Evolutionary conservation across 2,797 vertebrate genomes (phyloP).

Genomic region (Echiichthys vipera): DNA sequence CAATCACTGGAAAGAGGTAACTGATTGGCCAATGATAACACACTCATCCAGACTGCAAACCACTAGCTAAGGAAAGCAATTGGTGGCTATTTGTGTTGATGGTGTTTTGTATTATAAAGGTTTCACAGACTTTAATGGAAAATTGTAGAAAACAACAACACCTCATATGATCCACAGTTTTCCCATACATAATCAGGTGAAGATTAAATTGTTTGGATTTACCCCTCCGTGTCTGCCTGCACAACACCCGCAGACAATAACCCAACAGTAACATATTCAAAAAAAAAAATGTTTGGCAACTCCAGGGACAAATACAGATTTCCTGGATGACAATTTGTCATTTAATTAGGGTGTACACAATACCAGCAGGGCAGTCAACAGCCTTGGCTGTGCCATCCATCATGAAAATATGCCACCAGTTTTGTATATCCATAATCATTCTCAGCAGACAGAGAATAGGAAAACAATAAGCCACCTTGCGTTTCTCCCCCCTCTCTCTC

Average conservation of each 20-base stretch:
- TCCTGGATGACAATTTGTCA: constrained; percentile 71
- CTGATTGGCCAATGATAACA: constrained; percentile 25
- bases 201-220: not conserved
- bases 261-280: constrained; percentile 5
- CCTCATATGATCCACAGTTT: not conserved
- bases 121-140: not conserved
- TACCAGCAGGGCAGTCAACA: constrained; percentile 52
- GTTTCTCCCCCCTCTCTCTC: not conserved
- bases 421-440: constrained; percentile 60
- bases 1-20: not conserved
- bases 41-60: not conserved
- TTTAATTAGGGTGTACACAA: constrained; percentile 72
- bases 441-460: constrained; percentile 49
- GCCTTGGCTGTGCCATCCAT: constrained; percentile 64
- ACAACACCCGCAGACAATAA: constrained; percentile 11
- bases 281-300: constrained; percentile 27
- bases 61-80: not conserved
- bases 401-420: constrained; percentile 58
- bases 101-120: not conserved
- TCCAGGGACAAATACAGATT: constrained; percentile 49
- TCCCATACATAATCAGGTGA: not conserved
- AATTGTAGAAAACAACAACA: not conserved
- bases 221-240: not conserved
- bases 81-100: not conserved
- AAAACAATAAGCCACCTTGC: constrained; percentile 55